Evolutionary conservation across 2,113 vertebrate genomes (phyloP).

Genomic region (Nerophis ophidion): DNA sequence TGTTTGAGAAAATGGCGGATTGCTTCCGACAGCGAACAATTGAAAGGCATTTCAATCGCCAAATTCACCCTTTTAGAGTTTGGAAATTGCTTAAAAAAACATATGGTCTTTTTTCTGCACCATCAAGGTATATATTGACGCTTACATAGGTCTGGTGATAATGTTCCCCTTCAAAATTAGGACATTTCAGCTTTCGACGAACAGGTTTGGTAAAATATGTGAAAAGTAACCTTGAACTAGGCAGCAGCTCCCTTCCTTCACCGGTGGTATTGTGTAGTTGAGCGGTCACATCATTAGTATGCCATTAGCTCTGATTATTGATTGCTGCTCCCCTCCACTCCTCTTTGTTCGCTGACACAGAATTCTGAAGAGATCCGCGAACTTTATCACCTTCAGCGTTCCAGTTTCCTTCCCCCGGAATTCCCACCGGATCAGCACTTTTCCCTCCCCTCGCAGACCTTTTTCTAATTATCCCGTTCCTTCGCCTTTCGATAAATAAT

Average conservation of each 20-base stretch:
- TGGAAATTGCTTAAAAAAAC: too few relatives aligned
- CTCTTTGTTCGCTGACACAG: slow-evolving; percentile 52
- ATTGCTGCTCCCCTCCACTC: slow-evolving; percentile 41
- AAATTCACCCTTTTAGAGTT: too few relatives aligned
- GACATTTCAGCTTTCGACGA: too few relatives aligned
- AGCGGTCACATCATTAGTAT: slow-evolving; percentile 66
- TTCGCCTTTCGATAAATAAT: slow-evolving; percentile 73
- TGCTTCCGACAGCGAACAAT: too few relatives aligned
- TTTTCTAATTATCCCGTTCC: slow-evolving; percentile 66
- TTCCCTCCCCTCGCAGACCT: slow-evolving; percentile 53
- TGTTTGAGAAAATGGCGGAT: too few relatives aligned
- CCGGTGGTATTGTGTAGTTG: slow-evolving; percentile 26
- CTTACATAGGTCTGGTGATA: too few relatives aligned
- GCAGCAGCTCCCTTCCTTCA: background rate
- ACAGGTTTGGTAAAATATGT: too few relatives aligned
- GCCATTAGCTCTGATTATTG: slow-evolving; percentile 70
- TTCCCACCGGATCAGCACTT: slow-evolving; percentile 69
- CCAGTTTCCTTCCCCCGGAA: slow-evolving; percentile 56
- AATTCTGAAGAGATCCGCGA: slow-evolving; percentile 67
- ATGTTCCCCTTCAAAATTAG: too few relatives aligned
- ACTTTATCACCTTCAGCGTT: slow-evolving; percentile 67
- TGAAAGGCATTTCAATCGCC: too few relatives aligned
- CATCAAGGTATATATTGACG: too few relatives aligned
- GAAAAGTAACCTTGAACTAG: background rate
- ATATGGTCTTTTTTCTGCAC: too few relatives aligned